These are phyloP conservation scores for Tachuris rubrigastra DNA, from an alignment of 2,113 vertebrate species.

Conservation along the genomic window DNA sequence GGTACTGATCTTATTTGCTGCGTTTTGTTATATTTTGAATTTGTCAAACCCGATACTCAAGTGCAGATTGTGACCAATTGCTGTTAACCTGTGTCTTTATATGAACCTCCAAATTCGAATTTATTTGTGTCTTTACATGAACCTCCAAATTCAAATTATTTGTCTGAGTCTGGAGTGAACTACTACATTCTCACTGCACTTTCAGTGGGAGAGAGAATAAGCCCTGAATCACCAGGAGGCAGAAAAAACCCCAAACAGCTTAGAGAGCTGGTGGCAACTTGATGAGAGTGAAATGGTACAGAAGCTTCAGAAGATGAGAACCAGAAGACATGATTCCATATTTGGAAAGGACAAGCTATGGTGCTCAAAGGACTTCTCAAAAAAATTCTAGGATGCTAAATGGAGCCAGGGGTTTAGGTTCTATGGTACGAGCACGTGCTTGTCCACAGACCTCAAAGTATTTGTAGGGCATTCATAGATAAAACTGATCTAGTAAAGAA, in stretches of 20 bases:
- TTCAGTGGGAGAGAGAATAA: background rate
- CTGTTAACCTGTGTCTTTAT: background rate
- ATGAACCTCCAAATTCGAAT: background rate
- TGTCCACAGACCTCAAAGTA: rapidly evolving
- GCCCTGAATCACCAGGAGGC: background rate
- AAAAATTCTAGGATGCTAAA: background rate
- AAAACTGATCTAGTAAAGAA: background rate
- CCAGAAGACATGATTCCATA: background rate
- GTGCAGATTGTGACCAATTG: background rate
- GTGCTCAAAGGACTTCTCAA: background rate
- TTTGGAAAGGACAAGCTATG: background rate
- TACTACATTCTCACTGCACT: background rate
- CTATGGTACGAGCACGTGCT: background rate
- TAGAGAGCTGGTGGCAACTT: background rate
- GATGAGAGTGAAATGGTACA: background rate
- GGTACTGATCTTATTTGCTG: background rate
- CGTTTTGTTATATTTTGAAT: background rate
- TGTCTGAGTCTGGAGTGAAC: background rate
- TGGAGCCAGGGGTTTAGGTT: background rate
- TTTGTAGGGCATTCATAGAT: background rate
- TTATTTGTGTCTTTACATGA: background rate
- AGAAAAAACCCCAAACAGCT: background rate
- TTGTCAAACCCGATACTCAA: background rate
- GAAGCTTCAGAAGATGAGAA: background rate
- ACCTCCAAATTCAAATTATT: background rate